phyloP scores from a whole-genome alignment of 2,797 vertebrate genomes.

The Xenentodon cancila region DNA sequence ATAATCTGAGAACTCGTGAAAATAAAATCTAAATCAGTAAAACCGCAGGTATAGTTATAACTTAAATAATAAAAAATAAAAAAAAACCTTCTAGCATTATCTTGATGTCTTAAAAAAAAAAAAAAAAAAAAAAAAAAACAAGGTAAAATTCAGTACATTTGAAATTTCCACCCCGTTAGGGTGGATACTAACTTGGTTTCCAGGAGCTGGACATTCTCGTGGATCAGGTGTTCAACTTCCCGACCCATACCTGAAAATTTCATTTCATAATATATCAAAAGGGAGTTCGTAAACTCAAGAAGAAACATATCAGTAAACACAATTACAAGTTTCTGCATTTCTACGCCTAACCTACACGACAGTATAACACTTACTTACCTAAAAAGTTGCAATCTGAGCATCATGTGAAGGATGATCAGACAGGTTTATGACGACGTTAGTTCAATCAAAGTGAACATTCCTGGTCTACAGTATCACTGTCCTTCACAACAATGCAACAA shows the following conservation, averaged over 20 bases:
- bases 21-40: too few relatives aligned
- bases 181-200: conserved; percentile 91
- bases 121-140: too few relatives aligned
- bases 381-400: not conserved
- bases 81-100: too few relatives aligned
- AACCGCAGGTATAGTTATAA: too few relatives aligned
- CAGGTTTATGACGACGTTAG: not conserved
- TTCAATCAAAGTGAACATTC: not conserved
- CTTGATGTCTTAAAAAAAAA: too few relatives aligned
- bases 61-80: too few relatives aligned
- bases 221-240: conserved; percentile 97
- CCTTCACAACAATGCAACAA: conserved; percentile 14
- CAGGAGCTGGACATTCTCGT: conserved; percentile 94
- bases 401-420: not conserved
- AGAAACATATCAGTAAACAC: too few relatives aligned
- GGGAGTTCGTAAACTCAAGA: too few relatives aligned
- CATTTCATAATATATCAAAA: not conserved
- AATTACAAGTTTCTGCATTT: not conserved
- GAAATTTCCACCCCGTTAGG: not conserved
- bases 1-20: too few relatives aligned
- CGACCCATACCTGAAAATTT: conserved; percentile 92
- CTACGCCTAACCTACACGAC: not conserved
- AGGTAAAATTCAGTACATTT: too few relatives aligned
- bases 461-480: conserved; percentile 10
- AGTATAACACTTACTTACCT: conserved; percentile 77